Percentiles rank a stretch among this genome's conserved stretches.
Evolutionary conservation across 2,888 invertebrate species (phyloP).

Genomic region (Polymixis lichenea): DNA sequence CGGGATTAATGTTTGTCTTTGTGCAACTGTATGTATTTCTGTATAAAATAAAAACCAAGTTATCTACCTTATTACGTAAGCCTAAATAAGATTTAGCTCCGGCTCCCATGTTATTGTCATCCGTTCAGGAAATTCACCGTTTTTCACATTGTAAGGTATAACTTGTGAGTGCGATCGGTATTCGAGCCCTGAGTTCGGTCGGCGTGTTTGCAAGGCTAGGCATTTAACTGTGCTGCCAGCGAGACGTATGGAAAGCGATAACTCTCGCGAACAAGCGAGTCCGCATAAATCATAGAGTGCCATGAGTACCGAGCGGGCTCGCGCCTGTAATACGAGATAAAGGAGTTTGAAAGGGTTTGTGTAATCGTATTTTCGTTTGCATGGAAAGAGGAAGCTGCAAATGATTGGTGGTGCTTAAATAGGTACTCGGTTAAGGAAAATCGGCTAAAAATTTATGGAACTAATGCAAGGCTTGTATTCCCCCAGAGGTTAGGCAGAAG

Average conservation of each 20-base stretch:
- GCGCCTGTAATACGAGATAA: slow-evolving; percentile 48
- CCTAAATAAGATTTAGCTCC: no score
- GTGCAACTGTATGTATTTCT: no score
- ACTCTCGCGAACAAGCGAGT: slow-evolving; percentile 51
- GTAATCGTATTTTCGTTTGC: slow-evolving; percentile 41
- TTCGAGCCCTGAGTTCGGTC: slow-evolving; percentile 4
- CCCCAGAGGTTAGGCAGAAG: neutral
- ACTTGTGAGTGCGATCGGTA: neutral
- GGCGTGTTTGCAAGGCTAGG: slow-evolving; percentile 27
- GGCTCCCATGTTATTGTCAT: neutral
- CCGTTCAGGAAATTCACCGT: neutral
- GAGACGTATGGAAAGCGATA: slow-evolving; percentile 61
- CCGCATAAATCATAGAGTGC: slow-evolving; percentile 60
- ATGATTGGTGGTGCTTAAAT: slow-evolving; percentile 6
- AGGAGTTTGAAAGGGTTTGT: slow-evolving; percentile 39
- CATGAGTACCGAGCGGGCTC: slow-evolving; percentile 24
- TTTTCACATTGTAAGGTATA: neutral
- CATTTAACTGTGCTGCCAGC: slow-evolving; percentile 36
- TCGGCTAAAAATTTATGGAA: neutral
- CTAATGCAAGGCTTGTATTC: neutral
- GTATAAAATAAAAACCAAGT: neutral
- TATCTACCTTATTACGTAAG: neutral
- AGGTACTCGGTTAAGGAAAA: neutral
- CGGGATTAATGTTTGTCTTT: no score
- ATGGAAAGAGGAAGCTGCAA: slow-evolving; percentile 21